Evolutionary conservation across 2,888 invertebrate genomes (phyloP).

Genomic region (Cataglyphis livida): DNA sequence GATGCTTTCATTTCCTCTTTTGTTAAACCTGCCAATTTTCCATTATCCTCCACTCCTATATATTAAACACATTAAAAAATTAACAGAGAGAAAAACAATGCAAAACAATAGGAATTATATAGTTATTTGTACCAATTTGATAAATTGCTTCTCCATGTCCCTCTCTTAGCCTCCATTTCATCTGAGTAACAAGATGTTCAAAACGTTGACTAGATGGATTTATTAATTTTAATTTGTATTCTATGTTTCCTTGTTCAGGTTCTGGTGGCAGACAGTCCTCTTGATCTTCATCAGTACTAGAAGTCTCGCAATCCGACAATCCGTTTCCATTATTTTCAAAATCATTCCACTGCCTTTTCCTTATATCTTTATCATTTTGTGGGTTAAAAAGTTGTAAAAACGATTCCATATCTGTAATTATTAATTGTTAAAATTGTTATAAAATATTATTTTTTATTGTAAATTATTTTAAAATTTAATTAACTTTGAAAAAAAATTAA

Average conservation of each 20-base stretch:
- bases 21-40: constrained; percentile 94
- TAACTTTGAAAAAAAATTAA: background rate
- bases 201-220: constrained; percentile 96
- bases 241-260: constrained; percentile 97
- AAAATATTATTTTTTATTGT: background rate
- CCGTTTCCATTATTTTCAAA: constrained; percentile 83
- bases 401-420: constrained; percentile 89
- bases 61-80: background rate
- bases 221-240: constrained; percentile 97
- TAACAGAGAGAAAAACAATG: background rate
- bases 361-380: constrained; percentile 78
- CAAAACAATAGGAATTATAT: background rate
- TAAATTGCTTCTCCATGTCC: constrained; percentile 99
- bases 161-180: constrained; percentile 99
- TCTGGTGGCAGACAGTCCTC: constrained; percentile 93
- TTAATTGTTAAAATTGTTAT: background rate
- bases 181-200: constrained; percentile 98
- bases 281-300: constrained; percentile 86
- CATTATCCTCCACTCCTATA: constrained; percentile 94
- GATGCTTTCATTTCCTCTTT: constrained; percentile 95
- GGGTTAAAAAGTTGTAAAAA: constrained; percentile 94
- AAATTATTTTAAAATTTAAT: constrained; percentile 1
- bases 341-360: constrained; percentile 86
- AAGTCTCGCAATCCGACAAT: constrained; percentile 85
- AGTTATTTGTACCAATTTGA: constrained; percentile 90